These are phyloP conservation scores for Taphrorychus bicolor DNA, from an alignment of 2,888 invertebrate genomes.

Conservation along the genomic window DNA sequence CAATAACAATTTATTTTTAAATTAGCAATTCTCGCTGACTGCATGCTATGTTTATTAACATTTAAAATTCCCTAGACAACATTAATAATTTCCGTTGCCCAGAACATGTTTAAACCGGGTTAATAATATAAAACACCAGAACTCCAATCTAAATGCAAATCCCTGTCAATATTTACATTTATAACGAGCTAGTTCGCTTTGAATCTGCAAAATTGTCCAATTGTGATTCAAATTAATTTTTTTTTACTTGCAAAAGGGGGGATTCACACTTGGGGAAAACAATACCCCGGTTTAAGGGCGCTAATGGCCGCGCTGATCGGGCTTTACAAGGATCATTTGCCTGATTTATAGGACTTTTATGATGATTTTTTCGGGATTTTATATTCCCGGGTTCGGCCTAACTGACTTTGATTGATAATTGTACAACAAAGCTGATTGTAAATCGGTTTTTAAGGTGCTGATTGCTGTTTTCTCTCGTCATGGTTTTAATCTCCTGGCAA, in stretches of 20 bases:
- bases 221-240: slow-evolving; percentile 40
- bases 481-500: not conserved
- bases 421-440: not conserved
- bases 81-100: too few species aligned
- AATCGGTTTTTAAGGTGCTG: not conserved
- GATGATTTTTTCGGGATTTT: not conserved
- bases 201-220: slow-evolving; percentile 34
- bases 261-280: slow-evolving; percentile 25
- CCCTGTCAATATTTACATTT: slow-evolving; percentile 23
- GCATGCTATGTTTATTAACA: too few species aligned
- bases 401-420: not conserved
- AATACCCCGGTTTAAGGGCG: slow-evolving; percentile 9
- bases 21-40: too few species aligned
- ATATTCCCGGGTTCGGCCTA: not conserved
- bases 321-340: slow-evolving; percentile 5
- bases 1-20: too few species aligned
- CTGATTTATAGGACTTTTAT: not conserved
- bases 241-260: slow-evolving; percentile 14
- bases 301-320: not conserved
- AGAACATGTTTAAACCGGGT: not conserved
- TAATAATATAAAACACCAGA: slow-evolving; percentile 41
- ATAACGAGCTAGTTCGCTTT: slow-evolving; percentile 44
- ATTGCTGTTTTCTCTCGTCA: not conserved
- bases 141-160: slow-evolving; percentile 55
- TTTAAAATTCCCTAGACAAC: too few species aligned